phyloP scores from a whole-genome alignment of 2,113 vertebrate species.

The Neolamprologus modestus region DNA sequence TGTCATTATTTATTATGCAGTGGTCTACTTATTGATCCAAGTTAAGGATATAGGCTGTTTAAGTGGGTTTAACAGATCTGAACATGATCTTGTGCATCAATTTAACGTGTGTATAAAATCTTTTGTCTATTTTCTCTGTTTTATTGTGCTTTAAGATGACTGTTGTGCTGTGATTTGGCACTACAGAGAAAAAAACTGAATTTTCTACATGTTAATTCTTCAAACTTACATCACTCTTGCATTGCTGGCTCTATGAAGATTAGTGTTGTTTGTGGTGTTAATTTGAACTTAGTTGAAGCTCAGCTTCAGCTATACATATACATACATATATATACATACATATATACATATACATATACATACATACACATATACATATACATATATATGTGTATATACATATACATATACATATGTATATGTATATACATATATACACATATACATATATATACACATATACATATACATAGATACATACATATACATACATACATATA shows the following conservation, averaged over 20 bases:
- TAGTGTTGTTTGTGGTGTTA: background rate
- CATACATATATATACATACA: accelerated
- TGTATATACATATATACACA: accelerated
- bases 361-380: accelerated
- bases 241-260: background rate
- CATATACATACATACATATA: accelerated
- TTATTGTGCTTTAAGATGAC: background rate
- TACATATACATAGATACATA: accelerated
- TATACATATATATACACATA: accelerated
- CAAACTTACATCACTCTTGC: background rate
- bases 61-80: background rate
- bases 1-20: background rate
- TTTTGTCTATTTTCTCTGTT: background rate
- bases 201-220: background rate
- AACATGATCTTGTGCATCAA: background rate
- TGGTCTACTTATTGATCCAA: background rate
- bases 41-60: background rate
- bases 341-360: accelerated
- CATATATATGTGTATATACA: accelerated
- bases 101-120: background rate
- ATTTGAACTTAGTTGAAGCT: background rate
- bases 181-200: background rate
- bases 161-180: background rate
- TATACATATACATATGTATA: accelerated
- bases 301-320: background rate